These are phyloP conservation scores for Trachelus stipa DNA, from an alignment of 2,888 invertebrate genomes.

Conservation along the genomic window DNA sequence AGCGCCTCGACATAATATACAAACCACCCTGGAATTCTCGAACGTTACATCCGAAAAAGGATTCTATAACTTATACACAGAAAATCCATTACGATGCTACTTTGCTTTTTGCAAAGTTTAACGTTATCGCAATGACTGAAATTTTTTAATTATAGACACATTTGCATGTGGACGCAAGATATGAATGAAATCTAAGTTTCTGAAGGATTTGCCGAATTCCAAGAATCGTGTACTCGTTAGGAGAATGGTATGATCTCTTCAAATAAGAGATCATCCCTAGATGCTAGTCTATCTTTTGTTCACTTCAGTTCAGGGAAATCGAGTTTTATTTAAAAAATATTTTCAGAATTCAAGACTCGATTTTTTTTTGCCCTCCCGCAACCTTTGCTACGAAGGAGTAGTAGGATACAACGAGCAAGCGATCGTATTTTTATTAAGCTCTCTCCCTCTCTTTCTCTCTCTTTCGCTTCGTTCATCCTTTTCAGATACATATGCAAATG, in stretches of 20 bases:
- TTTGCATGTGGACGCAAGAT: neutral
- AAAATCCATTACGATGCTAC: slow-evolving; percentile 31
- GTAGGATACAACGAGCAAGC: slow-evolving; percentile 12
- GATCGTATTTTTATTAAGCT: slow-evolving; percentile 10
- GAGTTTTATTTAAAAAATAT: neutral
- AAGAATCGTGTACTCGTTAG: neutral
- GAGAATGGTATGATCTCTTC: neutral
- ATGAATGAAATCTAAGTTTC: neutral
- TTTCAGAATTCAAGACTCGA: neutral
- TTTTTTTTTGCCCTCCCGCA: slow-evolving; percentile 16
- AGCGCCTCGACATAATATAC: neutral
- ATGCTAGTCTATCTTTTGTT: neutral
- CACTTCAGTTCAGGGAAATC: neutral
- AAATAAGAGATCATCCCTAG: neutral
- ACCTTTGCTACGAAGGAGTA: slow-evolving; percentile 7
- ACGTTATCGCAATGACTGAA: slow-evolving; percentile 5
- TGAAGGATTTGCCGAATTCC: no score
- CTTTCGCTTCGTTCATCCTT: neutral
- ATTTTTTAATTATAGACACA: neutral
- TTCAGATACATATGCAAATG: neutral
- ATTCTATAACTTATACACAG: slow-evolving; percentile 33
- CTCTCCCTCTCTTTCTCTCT: neutral
- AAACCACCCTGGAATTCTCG: neutral
- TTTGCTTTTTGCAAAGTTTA: slow-evolving; percentile 25
- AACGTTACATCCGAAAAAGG: slow-evolving; percentile 6